Base-by-base conservation (phyloP, 2,113 vertebrate genomes). In the Cavia aperea region DNA sequence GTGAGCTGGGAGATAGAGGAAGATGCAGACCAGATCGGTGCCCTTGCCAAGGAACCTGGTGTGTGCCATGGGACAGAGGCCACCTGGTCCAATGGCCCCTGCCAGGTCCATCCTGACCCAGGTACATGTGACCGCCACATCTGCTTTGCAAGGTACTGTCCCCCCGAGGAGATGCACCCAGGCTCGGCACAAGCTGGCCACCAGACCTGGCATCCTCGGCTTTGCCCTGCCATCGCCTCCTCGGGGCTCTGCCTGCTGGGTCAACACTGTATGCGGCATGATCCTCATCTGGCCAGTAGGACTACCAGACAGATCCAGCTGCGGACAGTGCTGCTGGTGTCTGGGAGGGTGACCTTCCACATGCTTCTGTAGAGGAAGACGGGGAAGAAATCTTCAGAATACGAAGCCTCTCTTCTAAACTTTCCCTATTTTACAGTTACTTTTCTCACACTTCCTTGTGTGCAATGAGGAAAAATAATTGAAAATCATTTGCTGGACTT, bases 401-500 rank as follows among this genome's bases (percentile, higher is more conserved):
- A 21, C 15, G 39, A 31, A 73, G 2, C 3, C 21, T 66, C 24
- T 39, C 6, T 10, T 68, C 66, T 4, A 63, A 39, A 85, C 23
- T 46, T 24, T 36, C 18, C 51, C 36, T 62, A 0, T 6, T 21
- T 56, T 66, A 2, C 81, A 2, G 8, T 31, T 36, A 10, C 8
- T 49, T 21, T 1, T 11, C 4, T 24, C 54, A 16, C 7, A 5
- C 46, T 75, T 60, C 31, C 9, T 1, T 1, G 29, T 31, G 16
- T 7, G 24, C 33, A 3, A 11, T 13, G 33, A 87, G 4, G 31
- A 51, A 73, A 26, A n/a, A 13, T 33, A 24, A 7, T 19, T 21
- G n/a, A 46, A 51, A 88, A 88, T 60, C 49, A 51, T 63, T 66
- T 72, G 24, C 58, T 81, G 70, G 81, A 49, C 73, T 54, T 77